Evolutionary conservation across 2,888 invertebrate species (phyloP), one percentile per base, ranked within the genome.

Genomic region (Mimumesa dahlbomi): DNA sequence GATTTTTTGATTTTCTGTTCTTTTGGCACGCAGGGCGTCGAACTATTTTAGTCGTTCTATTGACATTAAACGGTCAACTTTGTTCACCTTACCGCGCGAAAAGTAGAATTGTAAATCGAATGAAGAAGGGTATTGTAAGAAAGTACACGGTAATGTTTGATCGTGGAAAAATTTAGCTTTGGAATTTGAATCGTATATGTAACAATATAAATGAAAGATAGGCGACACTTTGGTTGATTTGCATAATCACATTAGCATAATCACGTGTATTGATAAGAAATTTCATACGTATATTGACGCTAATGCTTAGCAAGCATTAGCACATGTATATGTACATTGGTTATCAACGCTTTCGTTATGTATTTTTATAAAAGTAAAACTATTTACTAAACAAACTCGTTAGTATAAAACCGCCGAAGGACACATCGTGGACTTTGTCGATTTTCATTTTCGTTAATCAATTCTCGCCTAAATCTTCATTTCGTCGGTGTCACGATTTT

Each of bases 291-390:
- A n/a, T n/a, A 82, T 75, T 81, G 78, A 82, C 80, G 70, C 79
- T 71, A 77, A 82, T 80, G 80, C 76, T 81, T 79, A 83, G n/a
- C n/a, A 83, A 85, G 82, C 82, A 68, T 83, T 77, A 57, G 63
- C 59, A 77, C 75, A 69, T 81, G 70, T 77, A 63, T 87, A 87
- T 85, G 71, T 86, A 86, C 84, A 87, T 70, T 81, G 70, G 66
- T 82, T 73, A 72, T 76, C 69, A 63, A 69, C 48, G 64, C 54
- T 66, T 73, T 77, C 72, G 59, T 66, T 79, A n/a, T n/a, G n/a
- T 75, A 73, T 76, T 74, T 83, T 82, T 84, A 87, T 84, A 86
- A 86, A 86, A 84, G 81, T 86, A 84, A 85, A 81, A 82, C 82
- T 86, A n/a, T 84, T 82, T 75, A 77, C 82, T 79, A 84, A 85